Conservation (phyloP, 2,113 vertebrate species). For the Cnemophilus loriae region DNA sequence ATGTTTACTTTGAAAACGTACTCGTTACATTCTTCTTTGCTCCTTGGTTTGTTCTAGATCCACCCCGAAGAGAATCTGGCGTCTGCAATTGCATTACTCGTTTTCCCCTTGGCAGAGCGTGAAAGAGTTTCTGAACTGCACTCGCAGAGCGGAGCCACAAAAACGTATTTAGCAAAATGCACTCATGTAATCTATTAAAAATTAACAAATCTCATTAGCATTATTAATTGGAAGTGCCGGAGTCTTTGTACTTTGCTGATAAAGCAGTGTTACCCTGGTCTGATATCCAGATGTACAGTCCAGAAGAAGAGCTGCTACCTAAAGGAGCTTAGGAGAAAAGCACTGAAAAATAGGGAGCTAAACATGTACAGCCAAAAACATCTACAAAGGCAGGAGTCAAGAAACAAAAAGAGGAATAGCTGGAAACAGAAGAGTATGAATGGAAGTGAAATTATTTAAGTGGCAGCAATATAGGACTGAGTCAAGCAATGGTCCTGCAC, state of each 20-base stretch:
- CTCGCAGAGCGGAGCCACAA: not conserved
- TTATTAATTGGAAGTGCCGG: not conserved
- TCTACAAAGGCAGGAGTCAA: not conserved
- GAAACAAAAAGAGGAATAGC: not conserved
- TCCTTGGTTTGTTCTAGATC: not conserved
- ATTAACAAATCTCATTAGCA: slow-evolving; percentile 38
- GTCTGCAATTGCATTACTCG: not conserved
- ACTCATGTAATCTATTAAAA: slow-evolving; percentile 29
- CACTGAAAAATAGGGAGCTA: not conserved
- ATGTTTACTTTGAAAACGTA: not conserved
- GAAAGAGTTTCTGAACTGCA: slow-evolving; percentile 9
- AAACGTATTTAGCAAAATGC: not conserved
- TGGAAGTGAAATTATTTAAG: not conserved
- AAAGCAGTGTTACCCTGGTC: not conserved
- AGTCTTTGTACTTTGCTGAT: not conserved
- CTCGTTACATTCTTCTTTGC: not conserved
- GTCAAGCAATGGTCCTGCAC: not conserved
- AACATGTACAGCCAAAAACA: not conserved
- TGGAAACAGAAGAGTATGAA: not conserved
- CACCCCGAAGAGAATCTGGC: slow-evolving; percentile 10
- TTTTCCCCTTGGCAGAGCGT: slow-evolving; percentile 18
- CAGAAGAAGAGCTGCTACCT: not conserved
- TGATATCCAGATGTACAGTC: not conserved
- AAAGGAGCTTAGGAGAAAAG: not conserved
- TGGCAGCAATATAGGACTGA: not conserved